Conservation (phyloP, 2,888 invertebrate genomes). For the Aleiodes leptofemur region DNA sequence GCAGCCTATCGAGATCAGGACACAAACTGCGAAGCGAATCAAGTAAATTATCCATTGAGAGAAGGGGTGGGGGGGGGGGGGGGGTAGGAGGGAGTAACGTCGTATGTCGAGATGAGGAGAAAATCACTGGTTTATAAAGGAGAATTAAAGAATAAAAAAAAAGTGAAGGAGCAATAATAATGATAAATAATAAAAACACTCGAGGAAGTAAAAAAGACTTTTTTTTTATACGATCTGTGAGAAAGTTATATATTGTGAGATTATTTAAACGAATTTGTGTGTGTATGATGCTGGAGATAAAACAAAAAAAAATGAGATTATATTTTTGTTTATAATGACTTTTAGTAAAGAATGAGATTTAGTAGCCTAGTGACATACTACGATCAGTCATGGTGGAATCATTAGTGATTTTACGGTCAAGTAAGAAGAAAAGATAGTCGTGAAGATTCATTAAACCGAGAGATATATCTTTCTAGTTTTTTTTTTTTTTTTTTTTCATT, state of each 20-base stretch:
- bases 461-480: slow-evolving; percentile 1
- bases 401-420: slow-evolving; percentile 40
- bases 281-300: not conserved
- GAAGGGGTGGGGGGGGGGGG: no score
- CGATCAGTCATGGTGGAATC: slow-evolving; percentile 16
- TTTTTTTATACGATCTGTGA: slow-evolving; percentile 16
- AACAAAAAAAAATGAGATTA: not conserved
- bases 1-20: slow-evolving; percentile 5
- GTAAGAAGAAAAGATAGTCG: slow-evolving; percentile 6
- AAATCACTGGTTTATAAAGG: slow-evolving; percentile 23
- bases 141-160: no score
- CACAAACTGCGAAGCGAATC: slow-evolving; percentile 31
- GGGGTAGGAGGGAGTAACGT: not conserved
- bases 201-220: no score
- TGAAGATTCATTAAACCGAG: not conserved
- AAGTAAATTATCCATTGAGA: slow-evolving; percentile 35
- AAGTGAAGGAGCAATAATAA: no score
- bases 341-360: not conserved
- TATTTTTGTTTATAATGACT: no score
- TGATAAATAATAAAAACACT: no score
- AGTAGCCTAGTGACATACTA: slow-evolving; percentile 41
- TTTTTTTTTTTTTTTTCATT: not conserved
- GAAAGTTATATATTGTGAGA: slow-evolving; percentile 26
- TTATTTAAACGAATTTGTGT: not conserved
- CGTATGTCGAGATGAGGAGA: slow-evolving; percentile 30